Conservation (phyloP, 2,797 vertebrate genomes). For the Buphagus erythrorhynchus region DNA sequence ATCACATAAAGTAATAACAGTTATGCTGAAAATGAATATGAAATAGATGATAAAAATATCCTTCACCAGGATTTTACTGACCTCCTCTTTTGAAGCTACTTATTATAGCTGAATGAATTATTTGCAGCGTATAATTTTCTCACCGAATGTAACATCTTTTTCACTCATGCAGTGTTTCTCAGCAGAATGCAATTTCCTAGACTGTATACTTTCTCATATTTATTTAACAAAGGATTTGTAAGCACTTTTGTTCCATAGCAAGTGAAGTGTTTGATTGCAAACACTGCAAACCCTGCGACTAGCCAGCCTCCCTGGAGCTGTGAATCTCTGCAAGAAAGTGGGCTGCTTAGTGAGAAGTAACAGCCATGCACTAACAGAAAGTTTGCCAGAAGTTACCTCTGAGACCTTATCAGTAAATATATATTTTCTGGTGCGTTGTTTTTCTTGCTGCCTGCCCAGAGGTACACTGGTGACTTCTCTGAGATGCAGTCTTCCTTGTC, state of each 20-base stretch:
- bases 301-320: background rate
- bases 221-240: conserved; percentile 47
- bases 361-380: background rate
- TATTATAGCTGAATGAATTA: conserved; percentile 63
- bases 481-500: background rate
- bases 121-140: conserved; percentile 59
- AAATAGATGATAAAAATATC: conserved; percentile 62
- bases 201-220: conserved; percentile 26
- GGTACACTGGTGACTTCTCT: background rate
- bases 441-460: background rate
- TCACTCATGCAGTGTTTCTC: background rate
- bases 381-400: background rate
- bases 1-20: conserved; percentile 60
- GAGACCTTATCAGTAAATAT: background rate
- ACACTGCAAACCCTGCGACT: background rate
- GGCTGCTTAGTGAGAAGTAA: background rate
- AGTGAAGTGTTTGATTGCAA: conserved; percentile 28
- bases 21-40: conserved; percentile 55
- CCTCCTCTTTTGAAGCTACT: conserved; percentile 53
- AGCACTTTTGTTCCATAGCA: conserved; percentile 22
- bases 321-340: background rate
- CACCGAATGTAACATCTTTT: conserved; percentile 13
- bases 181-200: conserved; percentile 30
- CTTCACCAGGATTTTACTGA: conserved; percentile 50
- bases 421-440: background rate